Conservation (phyloP, 2,888 invertebrate genomes). For the Diploptera punctata region DNA sequence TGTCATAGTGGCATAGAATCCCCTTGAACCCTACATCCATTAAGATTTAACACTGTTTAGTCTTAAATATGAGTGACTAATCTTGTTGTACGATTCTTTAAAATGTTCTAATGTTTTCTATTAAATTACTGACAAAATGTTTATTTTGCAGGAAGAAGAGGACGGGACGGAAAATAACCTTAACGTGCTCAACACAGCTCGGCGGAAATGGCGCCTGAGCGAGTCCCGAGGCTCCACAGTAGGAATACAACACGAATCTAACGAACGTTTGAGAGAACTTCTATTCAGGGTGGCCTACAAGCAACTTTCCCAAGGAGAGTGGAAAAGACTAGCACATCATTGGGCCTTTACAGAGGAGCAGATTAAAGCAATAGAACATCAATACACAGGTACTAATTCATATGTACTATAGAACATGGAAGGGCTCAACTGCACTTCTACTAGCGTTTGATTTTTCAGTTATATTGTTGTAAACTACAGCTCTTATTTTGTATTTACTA, state of each 20-base stretch:
- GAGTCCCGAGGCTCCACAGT: conserved; percentile 1
- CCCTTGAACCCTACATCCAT: too few species aligned
- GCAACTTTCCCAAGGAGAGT: conserved; percentile 66
- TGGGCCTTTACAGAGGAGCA: conserved; percentile 75
- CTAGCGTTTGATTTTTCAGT: too few species aligned
- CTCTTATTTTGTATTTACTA: too few species aligned
- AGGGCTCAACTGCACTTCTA: too few species aligned
- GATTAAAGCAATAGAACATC: conserved; percentile 72
- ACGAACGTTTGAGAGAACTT: conserved; percentile 57
- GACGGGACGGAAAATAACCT: conserved; percentile 13
- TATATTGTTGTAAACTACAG: too few species aligned
- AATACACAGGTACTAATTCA: conserved; percentile 74
- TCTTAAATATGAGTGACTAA: too few species aligned
- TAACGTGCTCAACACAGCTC: conserved; percentile 18
- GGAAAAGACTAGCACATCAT: conserved; percentile 69
- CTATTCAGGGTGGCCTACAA: conserved; percentile 64
- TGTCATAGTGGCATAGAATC: too few species aligned
- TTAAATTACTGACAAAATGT: too few species aligned
- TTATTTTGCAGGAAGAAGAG: conserved; percentile 18
- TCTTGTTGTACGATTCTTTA: too few species aligned
- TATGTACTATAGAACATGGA: too few species aligned
- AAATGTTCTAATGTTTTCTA: too few species aligned
- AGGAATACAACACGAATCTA: conserved; percentile 18
- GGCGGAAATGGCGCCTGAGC: conserved; percentile 16
- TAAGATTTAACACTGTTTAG: too few species aligned